A percentile compares a stretch with the other conserved stretches of the same genome.
These are phyloP conservation scores for Loripinus fragilis DNA, from an alignment of 2,888 invertebrate genomes.

Conservation along the genomic window DNA sequence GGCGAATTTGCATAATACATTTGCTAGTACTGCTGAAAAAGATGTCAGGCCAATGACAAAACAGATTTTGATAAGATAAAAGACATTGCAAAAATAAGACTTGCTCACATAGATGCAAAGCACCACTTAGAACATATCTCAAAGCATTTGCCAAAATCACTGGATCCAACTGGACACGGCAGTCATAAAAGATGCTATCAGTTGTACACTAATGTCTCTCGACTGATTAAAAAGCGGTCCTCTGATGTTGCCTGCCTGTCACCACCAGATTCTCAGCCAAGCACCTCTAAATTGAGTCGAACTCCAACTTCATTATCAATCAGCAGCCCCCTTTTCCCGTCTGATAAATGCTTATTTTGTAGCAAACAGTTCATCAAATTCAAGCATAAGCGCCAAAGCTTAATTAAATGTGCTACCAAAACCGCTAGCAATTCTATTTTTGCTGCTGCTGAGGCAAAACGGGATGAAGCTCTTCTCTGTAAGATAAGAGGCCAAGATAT, in stretches of 20 bases:
- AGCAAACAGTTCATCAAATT: background rate
- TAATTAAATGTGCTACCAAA: background rate
- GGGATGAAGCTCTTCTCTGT: background rate
- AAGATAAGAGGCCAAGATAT: background rate
- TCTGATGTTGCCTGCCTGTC: no score
- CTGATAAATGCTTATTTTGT: conserved; percentile 10
- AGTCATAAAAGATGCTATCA: conserved; percentile 26
- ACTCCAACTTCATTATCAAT: background rate
- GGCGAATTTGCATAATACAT: background rate
- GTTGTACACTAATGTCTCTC: conserved; percentile 4
- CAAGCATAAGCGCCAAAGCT: background rate
- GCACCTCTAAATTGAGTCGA: background rate
- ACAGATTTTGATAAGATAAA: background rate
- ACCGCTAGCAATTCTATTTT: background rate
- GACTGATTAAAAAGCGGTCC: background rate
- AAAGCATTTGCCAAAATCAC: background rate
- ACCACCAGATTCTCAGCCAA: no score
- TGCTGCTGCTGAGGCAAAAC: background rate
- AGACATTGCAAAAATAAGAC: background rate
- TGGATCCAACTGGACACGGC: background rate
- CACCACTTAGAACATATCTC: conserved; percentile 12
- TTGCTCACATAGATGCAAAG: background rate
- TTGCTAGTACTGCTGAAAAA: background rate
- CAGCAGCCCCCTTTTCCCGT: background rate
- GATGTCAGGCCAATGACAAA: background rate